Base-by-base conservation (phyloP, 2,888 invertebrate genomes). In the Microdon myrmicae region DNA sequence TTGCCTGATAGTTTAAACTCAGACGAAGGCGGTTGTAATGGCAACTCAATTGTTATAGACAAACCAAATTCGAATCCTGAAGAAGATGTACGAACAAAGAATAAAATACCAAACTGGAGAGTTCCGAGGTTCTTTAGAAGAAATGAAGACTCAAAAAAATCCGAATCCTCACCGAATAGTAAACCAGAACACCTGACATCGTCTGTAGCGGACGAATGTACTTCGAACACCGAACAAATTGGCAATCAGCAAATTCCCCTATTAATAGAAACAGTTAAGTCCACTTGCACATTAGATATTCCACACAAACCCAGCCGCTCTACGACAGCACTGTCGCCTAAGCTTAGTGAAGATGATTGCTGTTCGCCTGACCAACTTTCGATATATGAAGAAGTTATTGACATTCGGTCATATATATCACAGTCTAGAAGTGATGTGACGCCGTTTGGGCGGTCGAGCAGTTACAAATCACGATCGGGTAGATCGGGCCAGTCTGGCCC, bases 1-100 rank as follows among this genome's bases (percentile, higher is more conserved):
- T 78, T 92, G 73, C 92, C 92, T 1, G 92, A 90, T 74, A 91
- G 92, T 72, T 81, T 92, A 71, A 90, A 91, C 73, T 89, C 89
- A 0, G 80, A 84, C 56, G 87, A 86, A 4, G 68, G 68, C 9
- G 71, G 69, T 26, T 69, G 70, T 17, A 58, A 83, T 79, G 70
- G 80, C 20, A 41, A 81, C 23, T 67, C 41, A 17, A 14, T 13
- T 22, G 82, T 61, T 82, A 4, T 25, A 25, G 3, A 44, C 16
- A 80, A 45, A 81, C 82, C 13, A 84, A 35, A 47, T 12, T 38
- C 49, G 7, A 49, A 54, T 4, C 32, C 61, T 85, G 80, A 89
- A 86, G 86, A 43, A 82, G 68, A 67, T 47, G 61, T 55, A 28
- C 61, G 67, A 44, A 16, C 25, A 8, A 69, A 70, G 32, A 83